A percentile compares a stretch with the other conserved stretches of the same genome.
These are phyloP conservation scores for Scalopus aquaticus DNA, from an alignment of 2,113 vertebrate species.

Conservation along the genomic window DNA sequence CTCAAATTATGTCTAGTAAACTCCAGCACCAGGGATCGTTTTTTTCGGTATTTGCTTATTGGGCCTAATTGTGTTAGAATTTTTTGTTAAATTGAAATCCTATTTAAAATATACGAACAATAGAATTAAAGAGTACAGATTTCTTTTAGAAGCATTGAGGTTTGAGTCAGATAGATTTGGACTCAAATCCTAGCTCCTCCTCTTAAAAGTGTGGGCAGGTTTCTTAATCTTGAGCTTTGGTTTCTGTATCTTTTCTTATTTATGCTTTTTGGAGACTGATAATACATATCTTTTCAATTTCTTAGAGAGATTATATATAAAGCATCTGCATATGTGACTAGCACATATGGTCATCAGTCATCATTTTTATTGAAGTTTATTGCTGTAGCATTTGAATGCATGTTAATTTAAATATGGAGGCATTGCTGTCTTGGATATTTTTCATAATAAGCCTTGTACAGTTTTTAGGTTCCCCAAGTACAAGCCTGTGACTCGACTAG, in stretches of 20 bases:
- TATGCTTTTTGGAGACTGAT: neutral
- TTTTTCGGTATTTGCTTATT: conserved; percentile 12
- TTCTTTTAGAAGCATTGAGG: neutral
- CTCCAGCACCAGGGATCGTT: neutral
- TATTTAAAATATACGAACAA: neutral
- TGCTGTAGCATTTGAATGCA: neutral
- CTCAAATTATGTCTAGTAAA: neutral
- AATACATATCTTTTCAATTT: neutral
- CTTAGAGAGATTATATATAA: neutral
- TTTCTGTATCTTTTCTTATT: neutral
- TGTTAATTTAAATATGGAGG: neutral
- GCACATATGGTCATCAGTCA: no score
- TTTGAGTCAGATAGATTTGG: neutral
- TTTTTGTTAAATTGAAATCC: neutral
- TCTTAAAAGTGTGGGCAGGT: neutral
- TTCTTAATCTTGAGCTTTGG: neutral
- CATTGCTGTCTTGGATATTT: neutral
- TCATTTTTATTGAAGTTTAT: neutral
- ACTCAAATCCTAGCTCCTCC: neutral
- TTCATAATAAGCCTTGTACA: neutral
- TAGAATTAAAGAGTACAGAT: neutral
- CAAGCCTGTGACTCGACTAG: neutral
- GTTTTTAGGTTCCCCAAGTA: neutral
- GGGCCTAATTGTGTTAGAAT: neutral
- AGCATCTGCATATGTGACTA: neutral